phyloP scores from a whole-genome alignment of 2,888 invertebrate genomes.

The Diabrotica balteata region DNA sequence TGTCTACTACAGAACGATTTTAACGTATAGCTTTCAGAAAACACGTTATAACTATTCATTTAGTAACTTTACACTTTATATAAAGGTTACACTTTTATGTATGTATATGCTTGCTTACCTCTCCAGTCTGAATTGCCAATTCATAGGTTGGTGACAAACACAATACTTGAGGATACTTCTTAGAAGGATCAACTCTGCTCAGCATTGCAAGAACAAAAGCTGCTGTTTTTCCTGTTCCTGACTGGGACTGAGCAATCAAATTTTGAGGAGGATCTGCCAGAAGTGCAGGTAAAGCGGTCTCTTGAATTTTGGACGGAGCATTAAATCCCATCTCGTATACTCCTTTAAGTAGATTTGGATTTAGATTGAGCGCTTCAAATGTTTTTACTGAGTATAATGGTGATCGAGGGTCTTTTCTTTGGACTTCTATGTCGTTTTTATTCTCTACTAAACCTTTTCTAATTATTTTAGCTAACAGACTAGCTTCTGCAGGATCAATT shows the following conservation, averaged over 20 bases:
- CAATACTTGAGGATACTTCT: slow-evolving; percentile 88
- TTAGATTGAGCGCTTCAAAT: slow-evolving; percentile 87
- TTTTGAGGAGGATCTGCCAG: slow-evolving; percentile 95
- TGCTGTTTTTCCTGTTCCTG: slow-evolving; percentile 99
- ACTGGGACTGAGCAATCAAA: slow-evolving; percentile 99
- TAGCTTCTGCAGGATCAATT: slow-evolving; percentile 78
- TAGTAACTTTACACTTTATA: no score
- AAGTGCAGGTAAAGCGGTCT: slow-evolving; percentile 93
- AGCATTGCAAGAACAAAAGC: slow-evolving; percentile 98
- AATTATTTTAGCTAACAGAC: slow-evolving; percentile 88
- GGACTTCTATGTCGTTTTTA: slow-evolving; percentile 87
- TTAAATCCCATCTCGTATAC: slow-evolving; percentile 97
- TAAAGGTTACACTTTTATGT: no score
- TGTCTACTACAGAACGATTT: no score
- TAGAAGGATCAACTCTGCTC: slow-evolving; percentile 82
- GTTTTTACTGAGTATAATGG: slow-evolving; percentile 93
- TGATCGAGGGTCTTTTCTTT: slow-evolving; percentile 90
- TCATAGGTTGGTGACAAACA: slow-evolving; percentile 98
- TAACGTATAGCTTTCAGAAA: no score
- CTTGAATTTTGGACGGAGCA: slow-evolving; percentile 98
- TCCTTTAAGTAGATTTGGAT: slow-evolving; percentile 90
- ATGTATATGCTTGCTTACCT: slow-evolving; percentile 55
- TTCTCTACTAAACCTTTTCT: slow-evolving; percentile 87
- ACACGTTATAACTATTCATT: no score
- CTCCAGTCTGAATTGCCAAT: slow-evolving; percentile 95